Conservation (phyloP, 2,113 vertebrate species). For the Mus spicilegus region DNA sequence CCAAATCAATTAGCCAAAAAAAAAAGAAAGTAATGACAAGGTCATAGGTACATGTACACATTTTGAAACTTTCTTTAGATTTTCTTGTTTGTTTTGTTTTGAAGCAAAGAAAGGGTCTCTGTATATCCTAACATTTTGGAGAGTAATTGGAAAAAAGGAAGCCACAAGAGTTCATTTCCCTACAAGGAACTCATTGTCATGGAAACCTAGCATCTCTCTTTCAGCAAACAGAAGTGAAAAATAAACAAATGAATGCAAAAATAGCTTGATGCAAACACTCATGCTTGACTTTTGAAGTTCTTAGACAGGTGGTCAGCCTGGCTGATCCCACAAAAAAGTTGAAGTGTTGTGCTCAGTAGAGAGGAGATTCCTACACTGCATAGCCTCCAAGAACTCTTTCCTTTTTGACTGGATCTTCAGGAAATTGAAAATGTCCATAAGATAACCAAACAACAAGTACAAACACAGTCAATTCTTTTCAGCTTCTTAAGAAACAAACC, state of each 20-base stretch:
- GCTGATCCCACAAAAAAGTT: background rate
- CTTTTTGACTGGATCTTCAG: background rate
- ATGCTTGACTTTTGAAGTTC: background rate
- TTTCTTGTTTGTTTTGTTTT: background rate
- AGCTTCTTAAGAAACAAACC: constrained; percentile 13
- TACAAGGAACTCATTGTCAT: constrained; percentile 14
- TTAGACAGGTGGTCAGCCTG: background rate
- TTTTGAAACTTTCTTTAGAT: background rate
- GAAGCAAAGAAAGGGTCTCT: background rate
- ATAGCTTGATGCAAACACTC: background rate
- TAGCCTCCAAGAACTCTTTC: background rate
- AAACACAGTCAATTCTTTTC: background rate
- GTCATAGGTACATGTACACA: background rate
- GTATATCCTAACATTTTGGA: background rate
- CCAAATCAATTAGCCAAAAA: background rate
- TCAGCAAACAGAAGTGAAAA: background rate
- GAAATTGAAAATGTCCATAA: background rate
- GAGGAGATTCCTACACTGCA: background rate
- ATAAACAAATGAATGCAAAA: background rate
- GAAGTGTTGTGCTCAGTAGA: background rate
- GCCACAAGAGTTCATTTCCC: background rate
- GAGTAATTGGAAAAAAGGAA: background rate
- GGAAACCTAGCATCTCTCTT: background rate
- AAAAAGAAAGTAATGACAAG: background rate
- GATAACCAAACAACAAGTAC: background rate